These are phyloP conservation scores for Mycteria americana DNA, from an alignment of 2,797 vertebrate species.

Conservation along the genomic window DNA sequence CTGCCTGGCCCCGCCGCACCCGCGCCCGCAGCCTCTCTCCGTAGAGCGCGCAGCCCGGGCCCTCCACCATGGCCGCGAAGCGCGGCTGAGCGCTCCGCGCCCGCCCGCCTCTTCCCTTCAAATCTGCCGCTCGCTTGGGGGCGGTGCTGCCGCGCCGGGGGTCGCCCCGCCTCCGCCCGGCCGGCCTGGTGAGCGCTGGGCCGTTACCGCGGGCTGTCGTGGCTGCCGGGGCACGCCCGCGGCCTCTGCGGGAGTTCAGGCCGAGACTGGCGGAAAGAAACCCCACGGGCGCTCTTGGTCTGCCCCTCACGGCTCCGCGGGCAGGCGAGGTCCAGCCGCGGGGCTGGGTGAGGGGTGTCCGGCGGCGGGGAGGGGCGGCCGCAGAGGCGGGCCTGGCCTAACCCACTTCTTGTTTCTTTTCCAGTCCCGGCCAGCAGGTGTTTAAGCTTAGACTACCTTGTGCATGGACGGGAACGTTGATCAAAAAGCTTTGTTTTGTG, in stretches of 20 bases:
- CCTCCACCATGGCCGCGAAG: slow-evolving; percentile 84
- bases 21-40: slow-evolving; percentile 83
- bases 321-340: accelerated
- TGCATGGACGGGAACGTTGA: background rate
- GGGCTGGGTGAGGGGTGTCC: background rate
- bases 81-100: accelerated
- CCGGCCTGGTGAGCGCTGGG: too few species aligned
- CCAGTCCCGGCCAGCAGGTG: accelerated
- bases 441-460: accelerated
- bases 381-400: background rate
- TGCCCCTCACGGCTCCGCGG: too few species aligned
- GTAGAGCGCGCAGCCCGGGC: slow-evolving; percentile 84
- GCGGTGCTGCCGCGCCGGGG: background rate
- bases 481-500: background rate
- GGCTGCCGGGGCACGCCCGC: accelerated
- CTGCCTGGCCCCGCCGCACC: slow-evolving; percentile 79
- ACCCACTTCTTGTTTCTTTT: accelerated
- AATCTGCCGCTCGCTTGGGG: slow-evolving; percentile 12
- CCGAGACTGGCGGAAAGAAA: accelerated
- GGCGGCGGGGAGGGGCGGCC: background rate
- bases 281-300: accelerated
- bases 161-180: background rate
- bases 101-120: background rate
- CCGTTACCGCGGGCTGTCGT: accelerated
- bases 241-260: accelerated